Conservation (phyloP, 2,113 vertebrate species). For the Rhizomys pruinosus region DNA sequence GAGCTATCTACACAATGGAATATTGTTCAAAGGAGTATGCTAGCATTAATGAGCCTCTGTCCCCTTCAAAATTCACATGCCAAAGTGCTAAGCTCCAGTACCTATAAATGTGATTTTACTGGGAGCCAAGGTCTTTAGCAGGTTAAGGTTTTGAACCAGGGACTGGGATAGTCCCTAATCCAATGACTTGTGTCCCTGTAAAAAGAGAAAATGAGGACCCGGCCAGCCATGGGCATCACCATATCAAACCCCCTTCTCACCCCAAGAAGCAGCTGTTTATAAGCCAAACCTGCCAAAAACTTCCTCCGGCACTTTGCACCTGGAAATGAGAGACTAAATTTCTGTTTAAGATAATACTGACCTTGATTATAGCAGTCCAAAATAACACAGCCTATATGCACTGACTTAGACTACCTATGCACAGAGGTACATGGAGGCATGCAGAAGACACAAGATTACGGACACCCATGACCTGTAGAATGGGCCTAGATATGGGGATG, state of each 20-base stretch:
- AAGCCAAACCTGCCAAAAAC: neutral
- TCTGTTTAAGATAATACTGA: neutral
- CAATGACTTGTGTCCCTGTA: neutral
- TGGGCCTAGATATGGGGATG: neutral
- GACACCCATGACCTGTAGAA: neutral
- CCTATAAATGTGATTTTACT: neutral
- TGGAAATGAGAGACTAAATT: neutral
- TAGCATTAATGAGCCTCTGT: neutral
- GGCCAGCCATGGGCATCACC: neutral
- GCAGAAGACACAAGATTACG: neutral
- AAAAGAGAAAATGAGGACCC: neutral
- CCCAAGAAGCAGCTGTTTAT: neutral
- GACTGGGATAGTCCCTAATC: neutral
- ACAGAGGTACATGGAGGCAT: rapidly evolving
- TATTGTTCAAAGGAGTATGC: neutral
- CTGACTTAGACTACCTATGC: neutral
- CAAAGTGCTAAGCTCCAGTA: neutral
- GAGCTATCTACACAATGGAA: neutral
- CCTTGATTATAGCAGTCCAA: neutral
- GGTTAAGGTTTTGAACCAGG: neutral
- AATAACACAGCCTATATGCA: neutral
- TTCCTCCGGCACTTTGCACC: neutral
- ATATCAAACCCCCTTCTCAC: neutral
- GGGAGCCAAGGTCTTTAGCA: neutral
- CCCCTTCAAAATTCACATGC: neutral